Percentiles rank a stretch among this genome's conserved stretches.
Evolutionary conservation across 2,113 vertebrate species (phyloP).

Genomic region (Salvator merianae): DNA sequence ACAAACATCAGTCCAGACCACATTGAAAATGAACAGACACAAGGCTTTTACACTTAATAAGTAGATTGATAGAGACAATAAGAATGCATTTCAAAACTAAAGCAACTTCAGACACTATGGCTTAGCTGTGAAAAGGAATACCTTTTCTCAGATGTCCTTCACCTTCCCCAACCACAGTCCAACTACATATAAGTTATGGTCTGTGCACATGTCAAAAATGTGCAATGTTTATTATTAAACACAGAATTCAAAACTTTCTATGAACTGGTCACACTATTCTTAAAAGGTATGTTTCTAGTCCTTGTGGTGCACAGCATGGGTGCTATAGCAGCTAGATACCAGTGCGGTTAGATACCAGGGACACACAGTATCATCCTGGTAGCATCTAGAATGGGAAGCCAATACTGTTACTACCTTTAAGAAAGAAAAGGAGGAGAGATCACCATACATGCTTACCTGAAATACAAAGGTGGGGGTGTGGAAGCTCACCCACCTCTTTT

Average conservation of each 20-base stretch:
- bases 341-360: too few species aligned
- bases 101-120: not conserved
- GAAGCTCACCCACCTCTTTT: too few species aligned
- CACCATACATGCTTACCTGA: too few species aligned
- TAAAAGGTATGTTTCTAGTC: not conserved
- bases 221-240: not conserved
- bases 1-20: not conserved
- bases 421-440: too few species aligned
- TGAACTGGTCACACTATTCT: not conserved
- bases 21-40: not conserved
- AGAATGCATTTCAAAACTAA: not conserved
- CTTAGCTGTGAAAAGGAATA: not conserved
- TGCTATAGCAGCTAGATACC: not conserved
- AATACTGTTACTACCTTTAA: too few species aligned
- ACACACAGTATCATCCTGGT: too few species aligned
- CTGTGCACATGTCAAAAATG: not conserved
- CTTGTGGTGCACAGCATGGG: not conserved
- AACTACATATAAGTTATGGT: not conserved
- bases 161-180: not conserved
- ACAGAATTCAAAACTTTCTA: not conserved
- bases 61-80: not conserved
- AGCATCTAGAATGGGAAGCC: too few species aligned
- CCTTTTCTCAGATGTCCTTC: not conserved
- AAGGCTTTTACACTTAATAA: not conserved
- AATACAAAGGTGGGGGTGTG: too few species aligned